A percentile compares a stretch with the other conserved stretches of the same genome.
Conservation (phyloP, 2,888 invertebrate genomes). For the Celastrina argiolus region DNA sequence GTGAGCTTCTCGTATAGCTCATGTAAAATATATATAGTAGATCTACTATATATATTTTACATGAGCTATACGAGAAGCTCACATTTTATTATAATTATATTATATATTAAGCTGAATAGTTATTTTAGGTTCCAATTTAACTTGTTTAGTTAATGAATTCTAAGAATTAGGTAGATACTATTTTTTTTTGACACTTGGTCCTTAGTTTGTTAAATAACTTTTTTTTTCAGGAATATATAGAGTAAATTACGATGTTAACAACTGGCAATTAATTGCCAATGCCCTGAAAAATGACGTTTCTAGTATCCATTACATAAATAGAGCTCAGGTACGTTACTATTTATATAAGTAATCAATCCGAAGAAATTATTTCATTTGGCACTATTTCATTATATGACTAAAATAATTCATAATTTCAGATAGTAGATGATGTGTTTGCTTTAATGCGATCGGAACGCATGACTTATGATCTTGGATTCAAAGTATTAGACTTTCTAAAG, state of each 20-base stretch:
- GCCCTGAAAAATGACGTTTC: constrained; percentile 51
- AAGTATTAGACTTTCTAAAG: constrained; percentile 60
- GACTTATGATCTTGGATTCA: constrained; percentile 53
- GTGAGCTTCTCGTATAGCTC: no score
- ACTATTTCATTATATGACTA: background rate
- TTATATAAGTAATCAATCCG: background rate
- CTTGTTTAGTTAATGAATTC: no score
- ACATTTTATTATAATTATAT: no score
- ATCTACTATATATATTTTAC: no score
- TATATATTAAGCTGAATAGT: no score
- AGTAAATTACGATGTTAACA: constrained; percentile 79
- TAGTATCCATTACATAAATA: constrained; percentile 80
- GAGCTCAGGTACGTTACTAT: constrained; percentile 80
- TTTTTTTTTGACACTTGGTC: no score
- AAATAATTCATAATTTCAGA: constrained; percentile 42
- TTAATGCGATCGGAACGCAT: constrained; percentile 59
- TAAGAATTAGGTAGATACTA: no score
- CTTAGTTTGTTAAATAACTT: background rate
- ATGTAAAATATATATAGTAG: no score
- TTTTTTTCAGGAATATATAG: constrained; percentile 78
- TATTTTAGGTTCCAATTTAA: no score
- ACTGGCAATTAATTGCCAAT: constrained; percentile 73
- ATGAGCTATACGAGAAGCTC: no score
- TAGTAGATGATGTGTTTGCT: constrained; percentile 68
- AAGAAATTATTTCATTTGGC: no score